Evolutionary conservation across 1,140 invertebrate species (phyloP), one percentile per base, ranked within the genome.

Genomic region (Sitophilus oryzae): DNA sequence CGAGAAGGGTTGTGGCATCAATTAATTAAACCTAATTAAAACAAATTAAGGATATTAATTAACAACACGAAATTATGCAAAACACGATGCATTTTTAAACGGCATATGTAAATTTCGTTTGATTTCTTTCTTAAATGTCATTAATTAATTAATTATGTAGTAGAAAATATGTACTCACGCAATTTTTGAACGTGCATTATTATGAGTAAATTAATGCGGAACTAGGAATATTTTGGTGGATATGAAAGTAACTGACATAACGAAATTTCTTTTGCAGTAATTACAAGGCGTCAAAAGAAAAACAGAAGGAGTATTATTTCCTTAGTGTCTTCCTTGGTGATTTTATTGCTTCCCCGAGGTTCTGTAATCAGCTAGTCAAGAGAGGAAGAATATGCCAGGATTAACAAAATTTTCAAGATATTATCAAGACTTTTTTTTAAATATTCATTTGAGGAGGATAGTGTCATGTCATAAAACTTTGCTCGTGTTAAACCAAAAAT

Each of bases 311-410:
- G 67, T 84, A 85, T 70, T 89, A 88, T 66, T 73, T 91, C 23
- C 77, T 91, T 44, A 89, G 86, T 64, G 83, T 91, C 18, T 89
- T 90, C 71, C 72, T 91, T 19, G 88, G 88, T 40, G 85, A 91
- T 68, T 86, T 88, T 63, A 79, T 89, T 37, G 83, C 82, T 16
- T 88, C 86, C 56, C 83, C 85, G 8, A 77, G 78, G 54, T 76
- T 91, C 16, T 91, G 87, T 69, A 83, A 84, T 68, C 83, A 87
- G 66, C 74, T 89, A 60, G 84, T 80, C 30, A 87, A 89, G 67
- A 76, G 85, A 59, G 77, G 78, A 60, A 70, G 79, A 66, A 67
- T 64, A 20, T 82, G 80, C 60, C 65, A 65, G 30, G 73, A 74
- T 21, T 61, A 46, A 62, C 50, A 30, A 30, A 30, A 30, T n/a